Evolutionary conservation across 1,140 invertebrate genomes (phyloP), one percentile per base, ranked within the genome.

Genomic region (Orchesella cincta): DNA sequence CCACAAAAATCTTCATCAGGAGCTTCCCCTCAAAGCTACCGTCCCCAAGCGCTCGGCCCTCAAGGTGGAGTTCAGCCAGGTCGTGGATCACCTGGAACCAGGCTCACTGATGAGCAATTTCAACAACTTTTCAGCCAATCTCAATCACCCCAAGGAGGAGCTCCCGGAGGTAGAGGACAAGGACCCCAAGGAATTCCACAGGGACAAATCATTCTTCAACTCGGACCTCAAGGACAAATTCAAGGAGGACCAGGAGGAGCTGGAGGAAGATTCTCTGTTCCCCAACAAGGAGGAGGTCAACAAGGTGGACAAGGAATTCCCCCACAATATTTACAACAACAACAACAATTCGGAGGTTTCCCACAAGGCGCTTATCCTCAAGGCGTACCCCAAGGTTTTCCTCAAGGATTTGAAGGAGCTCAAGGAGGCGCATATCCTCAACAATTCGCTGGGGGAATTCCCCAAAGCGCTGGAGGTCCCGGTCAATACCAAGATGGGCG

Each of bases 401-500:
- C 57, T n/a, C 57, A 64, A 64, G 57, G 74, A 57, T 73, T 57
- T 74, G 71, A 46, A 70, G 62, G 34, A 33, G 12, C n/a, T 29
- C 57, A 64, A 64, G n/a, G 28, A 29, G 57, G 57, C 5, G 23
- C n/a, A 36, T 57, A 39, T 23, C 77, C 51, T 52, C 67, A 72
- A 75, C 73, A 73, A n/a, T 74, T 39, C 33, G 31, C 35, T 39
- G 34, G 64, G 28, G 51, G 39, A 1, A 72, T 70, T 77, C 77
- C 57, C 14, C 16, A 18, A n/a, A 31, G 29, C 26, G 34, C 39
- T 51, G 67, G 29, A 23, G 36, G 34, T 20, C n/a, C n/a, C n/a
- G 39, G 8, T 29, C 28, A 72, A 73, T 74, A 34, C 72, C 33
- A 39, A 1, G 73, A 72, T 70, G 35, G 46, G 20, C 28, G 67